Evolutionary conservation across 2,888 invertebrate genomes (phyloP).

Genomic region (Hirtodrosophila cameraria): DNA sequence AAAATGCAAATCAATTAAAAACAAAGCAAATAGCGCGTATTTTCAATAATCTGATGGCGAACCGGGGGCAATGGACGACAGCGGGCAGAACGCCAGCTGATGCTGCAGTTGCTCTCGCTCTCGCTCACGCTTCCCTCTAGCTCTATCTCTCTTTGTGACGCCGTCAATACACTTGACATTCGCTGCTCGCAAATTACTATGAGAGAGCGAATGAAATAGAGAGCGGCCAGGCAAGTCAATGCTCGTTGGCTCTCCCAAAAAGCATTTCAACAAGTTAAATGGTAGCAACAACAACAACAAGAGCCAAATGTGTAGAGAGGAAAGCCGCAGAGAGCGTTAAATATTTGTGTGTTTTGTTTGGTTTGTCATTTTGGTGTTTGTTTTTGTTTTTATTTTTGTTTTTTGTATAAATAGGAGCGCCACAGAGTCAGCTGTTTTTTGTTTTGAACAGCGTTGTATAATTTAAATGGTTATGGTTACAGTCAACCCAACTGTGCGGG

Average conservation of each 20-base stretch:
- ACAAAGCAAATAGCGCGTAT: slow-evolving; percentile 37
- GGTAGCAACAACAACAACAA: slow-evolving; percentile 31
- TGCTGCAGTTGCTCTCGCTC: slow-evolving; percentile 28
- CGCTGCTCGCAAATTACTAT: slow-evolving; percentile 17
- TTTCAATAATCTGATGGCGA: slow-evolving; percentile 15
- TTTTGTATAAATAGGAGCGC: slow-evolving; percentile 23
- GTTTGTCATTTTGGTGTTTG: slow-evolving; percentile 38
- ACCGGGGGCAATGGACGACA: slow-evolving; percentile 64
- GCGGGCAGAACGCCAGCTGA: slow-evolving; percentile 61
- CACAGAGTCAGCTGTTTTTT: slow-evolving; percentile 71
- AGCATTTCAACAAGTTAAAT: slow-evolving; percentile 63
- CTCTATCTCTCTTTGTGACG: slow-evolving; percentile 12
- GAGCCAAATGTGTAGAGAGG: slow-evolving; percentile 5
- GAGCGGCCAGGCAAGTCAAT: slow-evolving; percentile 5
- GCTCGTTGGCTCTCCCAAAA: slow-evolving; percentile 18
- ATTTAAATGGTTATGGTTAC: slow-evolving; percentile 26
- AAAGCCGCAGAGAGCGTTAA: slow-evolving; percentile 18
- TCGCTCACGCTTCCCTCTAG: slow-evolving; percentile 2
- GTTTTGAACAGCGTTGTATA: slow-evolving; percentile 64
- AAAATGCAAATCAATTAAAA: slow-evolving; percentile 45
- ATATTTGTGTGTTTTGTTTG: slow-evolving; percentile 30
- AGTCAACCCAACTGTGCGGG: slow-evolving; percentile 8
- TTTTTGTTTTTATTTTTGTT: slow-evolving; percentile 7
- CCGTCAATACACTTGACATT: slow-evolving; percentile 62
- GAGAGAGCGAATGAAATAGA: slow-evolving; percentile 15